phyloP scores from a whole-genome alignment of 2,888 invertebrate species.

The Ochlodes sylvanus region DNA sequence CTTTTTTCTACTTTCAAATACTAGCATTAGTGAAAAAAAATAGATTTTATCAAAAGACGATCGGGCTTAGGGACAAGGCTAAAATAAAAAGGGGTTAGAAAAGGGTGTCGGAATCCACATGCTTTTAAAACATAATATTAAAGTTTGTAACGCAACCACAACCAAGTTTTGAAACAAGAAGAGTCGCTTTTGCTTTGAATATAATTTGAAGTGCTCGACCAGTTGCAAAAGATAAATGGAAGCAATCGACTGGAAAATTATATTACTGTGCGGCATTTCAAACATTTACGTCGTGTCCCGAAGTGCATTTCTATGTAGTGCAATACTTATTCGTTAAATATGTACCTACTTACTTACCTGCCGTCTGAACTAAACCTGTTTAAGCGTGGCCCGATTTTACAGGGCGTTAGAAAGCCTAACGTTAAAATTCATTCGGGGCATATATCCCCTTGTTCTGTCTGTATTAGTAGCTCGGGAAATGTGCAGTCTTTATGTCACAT shows the following conservation, averaged over 20 bases:
- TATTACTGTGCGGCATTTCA: constrained; percentile 15
- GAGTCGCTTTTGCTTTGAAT: not conserved
- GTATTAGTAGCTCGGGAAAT: not conserved
- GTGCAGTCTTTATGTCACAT: no score
- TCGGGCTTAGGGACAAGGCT: no score
- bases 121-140: no score
- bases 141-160: no score
- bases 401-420: constrained; percentile 4
- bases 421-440: not conserved
- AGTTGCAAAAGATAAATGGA: constrained; percentile 4
- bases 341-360: no score
- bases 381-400: constrained; percentile 32
- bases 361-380: constrained; percentile 53
- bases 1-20: no score
- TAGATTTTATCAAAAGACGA: no score
- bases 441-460: not conserved
- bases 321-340: constrained; percentile 50
- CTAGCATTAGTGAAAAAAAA: no score
- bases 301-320: constrained; percentile 64
- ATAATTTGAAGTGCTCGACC: not conserved
- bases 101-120: no score
- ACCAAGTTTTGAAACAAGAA: not conserved
- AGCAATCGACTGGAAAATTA: constrained; percentile 15
- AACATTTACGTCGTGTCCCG: constrained; percentile 51
- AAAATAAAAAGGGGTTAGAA: no score